Conservation (phyloP, 1,140 invertebrate species). For the Heliconius hewitsoni region DNA sequence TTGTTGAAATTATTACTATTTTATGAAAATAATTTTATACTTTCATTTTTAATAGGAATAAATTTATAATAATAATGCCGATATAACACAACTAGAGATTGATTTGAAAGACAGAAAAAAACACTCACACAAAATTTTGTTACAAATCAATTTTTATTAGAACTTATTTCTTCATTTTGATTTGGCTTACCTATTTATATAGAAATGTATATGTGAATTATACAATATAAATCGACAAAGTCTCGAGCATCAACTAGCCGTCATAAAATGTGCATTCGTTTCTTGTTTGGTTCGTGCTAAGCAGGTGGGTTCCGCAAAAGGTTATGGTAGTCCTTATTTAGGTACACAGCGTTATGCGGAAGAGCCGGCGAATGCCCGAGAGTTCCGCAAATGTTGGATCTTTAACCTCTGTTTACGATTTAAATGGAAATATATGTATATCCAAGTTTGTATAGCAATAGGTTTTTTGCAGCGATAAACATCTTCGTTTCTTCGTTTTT, state of each 20-base stretch:
- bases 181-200: too few species aligned
- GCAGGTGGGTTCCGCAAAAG: conserved; percentile 17
- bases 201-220: too few species aligned
- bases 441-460: neutral
- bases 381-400: conserved; percentile 17
- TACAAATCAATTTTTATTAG: too few species aligned
- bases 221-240: too few species aligned
- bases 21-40: too few species aligned
- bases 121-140: too few species aligned
- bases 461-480: too few species aligned
- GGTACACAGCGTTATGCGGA: conserved; percentile 21
- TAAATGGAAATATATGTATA: conserved; percentile 22
- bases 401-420: conserved; percentile 25
- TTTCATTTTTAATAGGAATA: neutral
- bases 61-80: too few species aligned
- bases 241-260: neutral
- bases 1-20: too few species aligned
- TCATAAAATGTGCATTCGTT: neutral
- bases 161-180: too few species aligned
- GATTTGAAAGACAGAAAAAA: too few species aligned
- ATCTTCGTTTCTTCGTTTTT: neutral
- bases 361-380: neutral
- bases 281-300: neutral
- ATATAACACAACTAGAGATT: neutral
- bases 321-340: conserved; percentile 29